phyloP scores from a whole-genome alignment of 1,140 invertebrate species.

The Psix sp. region DNA sequence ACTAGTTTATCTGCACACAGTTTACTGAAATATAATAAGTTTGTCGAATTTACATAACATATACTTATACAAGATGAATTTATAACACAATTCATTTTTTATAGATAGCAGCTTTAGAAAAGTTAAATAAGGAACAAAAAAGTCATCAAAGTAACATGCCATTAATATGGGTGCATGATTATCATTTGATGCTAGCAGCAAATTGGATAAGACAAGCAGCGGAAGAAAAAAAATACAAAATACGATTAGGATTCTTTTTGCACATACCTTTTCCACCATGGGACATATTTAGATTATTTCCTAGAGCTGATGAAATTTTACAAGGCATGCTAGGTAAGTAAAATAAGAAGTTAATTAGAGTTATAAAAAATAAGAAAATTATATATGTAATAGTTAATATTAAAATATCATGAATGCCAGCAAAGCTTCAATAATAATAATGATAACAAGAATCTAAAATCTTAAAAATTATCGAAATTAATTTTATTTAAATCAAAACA shows the following conservation, averaged over 20 bases:
- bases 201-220: slow-evolving; percentile 90
- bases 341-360: not conserved
- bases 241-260: slow-evolving; percentile 92
- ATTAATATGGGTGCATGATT: slow-evolving; percentile 94
- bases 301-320: slow-evolving; percentile 94
- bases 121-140: slow-evolving; percentile 79
- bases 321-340: slow-evolving; percentile 87
- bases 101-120: slow-evolving; percentile 81
- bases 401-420: too few species aligned
- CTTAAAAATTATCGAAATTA: too few species aligned
- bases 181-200: slow-evolving; percentile 93
- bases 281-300: slow-evolving; percentile 93
- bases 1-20: too few species aligned
- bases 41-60: too few species aligned
- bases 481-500: too few species aligned
- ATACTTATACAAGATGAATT: too few species aligned
- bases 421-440: too few species aligned
- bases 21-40: too few species aligned
- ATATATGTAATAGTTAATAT: too few species aligned
- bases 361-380: too few species aligned
- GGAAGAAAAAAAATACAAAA: slow-evolving; percentile 86
- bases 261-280: slow-evolving; percentile 95
- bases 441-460: too few species aligned
- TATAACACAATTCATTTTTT: slow-evolving; percentile 1
- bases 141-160: slow-evolving; percentile 79